phyloP scores from a whole-genome alignment of 2,113 vertebrate genomes.

The Naja naja region DNA sequence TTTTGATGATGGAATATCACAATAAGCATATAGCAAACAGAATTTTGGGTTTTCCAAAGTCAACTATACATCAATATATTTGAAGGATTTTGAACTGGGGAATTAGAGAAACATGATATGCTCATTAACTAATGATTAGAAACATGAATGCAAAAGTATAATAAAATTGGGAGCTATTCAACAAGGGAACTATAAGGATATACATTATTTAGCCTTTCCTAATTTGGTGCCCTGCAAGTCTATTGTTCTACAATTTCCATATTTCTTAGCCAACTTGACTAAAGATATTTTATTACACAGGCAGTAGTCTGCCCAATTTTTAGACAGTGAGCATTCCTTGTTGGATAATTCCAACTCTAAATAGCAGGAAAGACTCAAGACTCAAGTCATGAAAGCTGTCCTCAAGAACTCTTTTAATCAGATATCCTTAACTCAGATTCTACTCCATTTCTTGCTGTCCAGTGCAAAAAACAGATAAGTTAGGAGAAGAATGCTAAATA shows the following conservation, averaged over 20 bases:
- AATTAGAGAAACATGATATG: neutral
- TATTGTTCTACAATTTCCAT: neutral
- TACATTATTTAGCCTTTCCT: neutral
- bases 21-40: conserved; percentile 1
- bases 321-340: neutral
- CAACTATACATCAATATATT: neutral
- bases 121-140: neutral
- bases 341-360: neutral
- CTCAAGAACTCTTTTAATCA: neutral
- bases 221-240: neutral
- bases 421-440: neutral
- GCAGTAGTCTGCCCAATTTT: neutral
- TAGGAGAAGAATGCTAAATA: neutral
- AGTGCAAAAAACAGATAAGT: neutral
- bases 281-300: neutral
- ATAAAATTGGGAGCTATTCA: neutral
- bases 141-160: neutral
- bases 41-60: neutral
- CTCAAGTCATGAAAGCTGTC: neutral
- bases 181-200: neutral
- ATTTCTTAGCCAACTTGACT: neutral
- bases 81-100: neutral
- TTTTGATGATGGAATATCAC: conserved; percentile 41
- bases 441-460: neutral
- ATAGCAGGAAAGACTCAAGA: neutral